Evolutionary conservation across 2,113 vertebrate genomes (phyloP).

Genomic region (Gymnogyps californianus): DNA sequence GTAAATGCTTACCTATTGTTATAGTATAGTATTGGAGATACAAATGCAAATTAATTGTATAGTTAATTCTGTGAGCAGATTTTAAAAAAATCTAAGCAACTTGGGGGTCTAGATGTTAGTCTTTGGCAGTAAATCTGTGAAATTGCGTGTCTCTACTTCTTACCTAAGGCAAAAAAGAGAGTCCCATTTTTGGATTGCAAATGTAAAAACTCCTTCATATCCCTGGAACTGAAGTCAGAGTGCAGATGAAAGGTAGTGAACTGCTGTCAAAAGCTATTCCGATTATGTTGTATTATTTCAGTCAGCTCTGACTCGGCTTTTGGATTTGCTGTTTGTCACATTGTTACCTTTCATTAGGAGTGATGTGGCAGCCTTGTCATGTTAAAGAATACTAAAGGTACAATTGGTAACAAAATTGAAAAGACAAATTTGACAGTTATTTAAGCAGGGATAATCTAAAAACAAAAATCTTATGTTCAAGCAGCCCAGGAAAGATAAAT

Average conservation of each 20-base stretch:
- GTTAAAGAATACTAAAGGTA: background rate
- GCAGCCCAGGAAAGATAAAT: background rate
- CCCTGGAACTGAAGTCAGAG: background rate
- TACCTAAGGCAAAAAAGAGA: background rate
- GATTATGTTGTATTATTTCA: background rate
- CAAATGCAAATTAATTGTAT: background rate
- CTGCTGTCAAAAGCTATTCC: background rate
- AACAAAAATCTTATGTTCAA: accelerated
- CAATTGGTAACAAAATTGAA: background rate
- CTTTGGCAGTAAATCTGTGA: background rate
- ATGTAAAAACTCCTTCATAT: background rate
- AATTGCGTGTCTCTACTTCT: background rate
- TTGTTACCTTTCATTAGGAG: background rate
- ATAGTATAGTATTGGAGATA: background rate
- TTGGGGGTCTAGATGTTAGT: background rate
- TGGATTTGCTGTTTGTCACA: background rate
- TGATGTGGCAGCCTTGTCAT: background rate
- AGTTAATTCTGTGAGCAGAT: background rate
- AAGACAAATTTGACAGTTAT: background rate
- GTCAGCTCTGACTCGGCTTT: background rate
- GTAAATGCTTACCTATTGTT: background rate
- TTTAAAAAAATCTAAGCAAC: background rate
- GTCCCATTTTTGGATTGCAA: background rate
- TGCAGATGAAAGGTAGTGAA: background rate
- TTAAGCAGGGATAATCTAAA: background rate